These are phyloP conservation scores for Nixonia krombeini DNA, from an alignment of 1,140 invertebrate genomes.

Conservation along the genomic window DNA sequence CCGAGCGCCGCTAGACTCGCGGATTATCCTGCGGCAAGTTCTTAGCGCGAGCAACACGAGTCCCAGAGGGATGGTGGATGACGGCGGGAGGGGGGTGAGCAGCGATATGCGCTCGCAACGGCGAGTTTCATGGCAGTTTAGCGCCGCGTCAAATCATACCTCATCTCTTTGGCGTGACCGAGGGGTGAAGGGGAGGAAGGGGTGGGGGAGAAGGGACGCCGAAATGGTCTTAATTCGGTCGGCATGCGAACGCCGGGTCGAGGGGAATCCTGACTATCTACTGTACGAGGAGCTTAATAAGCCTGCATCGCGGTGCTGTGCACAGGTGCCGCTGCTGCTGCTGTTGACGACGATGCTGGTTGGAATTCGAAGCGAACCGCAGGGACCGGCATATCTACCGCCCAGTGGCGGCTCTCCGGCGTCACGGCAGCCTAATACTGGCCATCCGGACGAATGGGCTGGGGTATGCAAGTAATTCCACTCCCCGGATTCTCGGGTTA, in stretches of 20 bases:
- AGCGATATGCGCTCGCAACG: slow-evolving; percentile 37
- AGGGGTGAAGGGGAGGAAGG: slow-evolving; percentile 13
- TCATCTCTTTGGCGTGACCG: slow-evolving; percentile 19
- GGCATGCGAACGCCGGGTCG: slow-evolving; percentile 22
- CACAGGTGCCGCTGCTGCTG: slow-evolving; percentile 55
- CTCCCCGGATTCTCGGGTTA: slow-evolving; percentile 36
- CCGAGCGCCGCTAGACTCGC: slow-evolving; percentile 37
- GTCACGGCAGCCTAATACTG: slow-evolving; percentile 41
- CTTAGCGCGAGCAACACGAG: slow-evolving; percentile 42
- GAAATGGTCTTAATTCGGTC: slow-evolving; percentile 27
- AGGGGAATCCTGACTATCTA: slow-evolving; percentile 2
- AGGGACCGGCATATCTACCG: slow-evolving; percentile 73
- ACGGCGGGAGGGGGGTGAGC: no score
- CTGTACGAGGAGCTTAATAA: slow-evolving; percentile 25
- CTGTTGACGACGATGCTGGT: slow-evolving; percentile 58
- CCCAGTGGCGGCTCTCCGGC: slow-evolving; percentile 62
- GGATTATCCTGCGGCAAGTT: slow-evolving; percentile 44
- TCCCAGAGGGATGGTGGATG: slow-evolving; percentile 28
- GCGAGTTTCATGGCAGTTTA: slow-evolving; percentile 40
- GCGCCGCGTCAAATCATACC: slow-evolving; percentile 40
- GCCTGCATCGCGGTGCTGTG: slow-evolving; percentile 32
- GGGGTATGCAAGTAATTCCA: slow-evolving; percentile 58
- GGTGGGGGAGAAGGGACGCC: neutral
- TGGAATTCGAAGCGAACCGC: slow-evolving; percentile 63
- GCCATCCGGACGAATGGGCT: slow-evolving; percentile 68